Conservation (phyloP, 1,140 invertebrate genomes). For the Drosophila leontia region DNA sequence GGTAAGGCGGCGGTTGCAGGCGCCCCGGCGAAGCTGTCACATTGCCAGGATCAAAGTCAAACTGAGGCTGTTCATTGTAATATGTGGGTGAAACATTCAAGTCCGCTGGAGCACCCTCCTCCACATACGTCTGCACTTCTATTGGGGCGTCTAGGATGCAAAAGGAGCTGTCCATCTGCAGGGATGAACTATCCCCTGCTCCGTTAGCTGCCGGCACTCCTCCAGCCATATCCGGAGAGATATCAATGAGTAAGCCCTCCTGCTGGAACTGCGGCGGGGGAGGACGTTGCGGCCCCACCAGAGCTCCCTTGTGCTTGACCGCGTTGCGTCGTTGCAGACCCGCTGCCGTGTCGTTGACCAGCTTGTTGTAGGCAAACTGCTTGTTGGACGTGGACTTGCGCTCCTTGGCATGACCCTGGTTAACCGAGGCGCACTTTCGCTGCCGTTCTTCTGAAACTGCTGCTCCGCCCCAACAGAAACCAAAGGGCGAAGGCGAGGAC, state of each 20-base stretch:
- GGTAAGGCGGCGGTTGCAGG: constrained; percentile 85
- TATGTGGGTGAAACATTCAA: constrained; percentile 63
- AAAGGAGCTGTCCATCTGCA: constrained; percentile 80
- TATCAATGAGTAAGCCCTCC: constrained; percentile 87
- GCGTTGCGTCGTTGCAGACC: constrained; percentile 71
- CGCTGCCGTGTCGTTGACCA: constrained; percentile 87
- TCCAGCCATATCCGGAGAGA: constrained; percentile 86
- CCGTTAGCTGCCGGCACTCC: not conserved
- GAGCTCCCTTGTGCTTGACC: constrained; percentile 40
- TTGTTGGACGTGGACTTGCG: constrained; percentile 86
- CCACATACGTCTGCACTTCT: constrained; percentile 86
- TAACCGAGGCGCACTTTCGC: constrained; percentile 85
- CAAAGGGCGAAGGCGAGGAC: constrained; percentile 89
- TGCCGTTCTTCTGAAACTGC: constrained; percentile 85
- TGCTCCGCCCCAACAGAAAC: constrained; percentile 95
- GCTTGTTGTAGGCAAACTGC: constrained; percentile 92
- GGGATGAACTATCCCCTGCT: constrained; percentile 55
- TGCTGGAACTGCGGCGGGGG: constrained; percentile 85
- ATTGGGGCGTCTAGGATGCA: constrained; percentile 92
- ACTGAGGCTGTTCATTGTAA: constrained; percentile 59
- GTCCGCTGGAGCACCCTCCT: constrained; percentile 3
- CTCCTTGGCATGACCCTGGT: constrained; percentile 83
- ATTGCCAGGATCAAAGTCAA: constrained; percentile 44
- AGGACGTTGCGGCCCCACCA: constrained; percentile 85
- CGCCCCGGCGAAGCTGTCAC: constrained; percentile 48